Conservation (phyloP, 2,797 vertebrate species). For the Pyrocephalus nanus region DNA sequence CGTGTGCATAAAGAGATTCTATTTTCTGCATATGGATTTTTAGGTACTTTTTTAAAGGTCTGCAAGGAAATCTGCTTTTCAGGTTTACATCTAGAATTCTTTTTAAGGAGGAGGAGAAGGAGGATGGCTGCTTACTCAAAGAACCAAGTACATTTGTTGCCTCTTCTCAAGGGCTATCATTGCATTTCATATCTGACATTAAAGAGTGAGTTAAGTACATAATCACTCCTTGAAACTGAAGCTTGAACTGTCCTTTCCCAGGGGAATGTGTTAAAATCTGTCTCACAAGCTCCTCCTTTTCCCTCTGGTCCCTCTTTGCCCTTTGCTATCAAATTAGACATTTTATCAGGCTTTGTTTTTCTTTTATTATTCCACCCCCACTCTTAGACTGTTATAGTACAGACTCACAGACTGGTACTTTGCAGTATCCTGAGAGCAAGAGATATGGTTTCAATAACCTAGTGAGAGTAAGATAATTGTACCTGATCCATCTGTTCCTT, state of each 20-base stretch:
- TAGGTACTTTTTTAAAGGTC: not conserved
- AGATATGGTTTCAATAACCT: not conserved
- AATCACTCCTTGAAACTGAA: not conserved
- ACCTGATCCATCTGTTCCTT: not conserved
- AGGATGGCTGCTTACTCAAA: not conserved
- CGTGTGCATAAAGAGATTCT: not conserved
- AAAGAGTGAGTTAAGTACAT: not conserved
- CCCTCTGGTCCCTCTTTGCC: not conserved
- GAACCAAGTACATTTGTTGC: not conserved
- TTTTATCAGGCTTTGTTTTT: not conserved
- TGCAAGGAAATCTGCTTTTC: not conserved
- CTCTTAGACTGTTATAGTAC: not conserved
- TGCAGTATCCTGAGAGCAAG: not conserved
- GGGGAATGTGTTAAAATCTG: not conserved
- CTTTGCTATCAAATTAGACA: not conserved
- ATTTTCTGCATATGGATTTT: not conserved
- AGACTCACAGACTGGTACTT: not conserved
- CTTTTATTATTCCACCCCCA: not conserved
- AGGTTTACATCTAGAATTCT: not conserved
- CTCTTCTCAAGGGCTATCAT: not conserved
- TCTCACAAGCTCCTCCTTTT: not conserved
- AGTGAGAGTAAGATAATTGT: not conserved
- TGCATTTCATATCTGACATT: not conserved
- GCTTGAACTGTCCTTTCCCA: not conserved
- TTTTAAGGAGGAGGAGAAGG: not conserved